Base-by-base conservation (phyloP, 2,888 invertebrate species). In the Cartodere bifasciata region DNA sequence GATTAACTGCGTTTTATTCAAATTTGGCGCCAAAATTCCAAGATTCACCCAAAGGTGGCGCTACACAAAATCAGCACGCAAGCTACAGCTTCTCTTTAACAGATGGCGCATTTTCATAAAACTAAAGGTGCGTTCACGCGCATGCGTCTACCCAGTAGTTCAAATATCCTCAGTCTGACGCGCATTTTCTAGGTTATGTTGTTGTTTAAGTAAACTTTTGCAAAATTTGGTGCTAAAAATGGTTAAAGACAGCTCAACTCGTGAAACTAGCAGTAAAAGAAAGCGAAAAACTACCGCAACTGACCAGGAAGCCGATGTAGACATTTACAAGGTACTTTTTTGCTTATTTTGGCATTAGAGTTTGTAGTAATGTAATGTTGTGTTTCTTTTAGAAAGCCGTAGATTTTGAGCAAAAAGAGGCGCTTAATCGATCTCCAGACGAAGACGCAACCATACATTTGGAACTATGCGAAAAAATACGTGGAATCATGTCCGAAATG, bases 341-440 rank as follows among this genome's bases (percentile, higher is more conserved):
- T 23, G 11, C 28, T 28, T 17, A 16, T 13, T 28, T 13, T 31
- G 22, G 16, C 14, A 13, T 20, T n/a, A n/a, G n/a, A n/a, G n/a
- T n/a, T n/a, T n/a, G n/a, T n/a, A n/a, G n/a, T n/a, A n/a, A n/a
- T n/a, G 11, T 16, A 12, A 15, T 12, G 6, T 17, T 17, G n/a
- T n/a, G n/a, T n/a, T n/a, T n/a, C 29, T 58, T 55, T 29, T 51
- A 81, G 81, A 70, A 68, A 52, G 75, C 76, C 14, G 72, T 77
- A 16, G 68, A 69, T 36, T 74, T 71, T 47, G 86, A 86, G 56
- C 84, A 84, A 52, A 65, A 72, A 14, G 83, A 83, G 61, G 77
- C 83, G 1, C 60, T 68, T 29, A 57, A 64, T 29, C 62, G 83
- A 24, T 67, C 74, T 23, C 70, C 77, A 2, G 72, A 75, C 29